Conservation (phyloP, 1,140 invertebrate species). For the Calosoma granatense region DNA sequence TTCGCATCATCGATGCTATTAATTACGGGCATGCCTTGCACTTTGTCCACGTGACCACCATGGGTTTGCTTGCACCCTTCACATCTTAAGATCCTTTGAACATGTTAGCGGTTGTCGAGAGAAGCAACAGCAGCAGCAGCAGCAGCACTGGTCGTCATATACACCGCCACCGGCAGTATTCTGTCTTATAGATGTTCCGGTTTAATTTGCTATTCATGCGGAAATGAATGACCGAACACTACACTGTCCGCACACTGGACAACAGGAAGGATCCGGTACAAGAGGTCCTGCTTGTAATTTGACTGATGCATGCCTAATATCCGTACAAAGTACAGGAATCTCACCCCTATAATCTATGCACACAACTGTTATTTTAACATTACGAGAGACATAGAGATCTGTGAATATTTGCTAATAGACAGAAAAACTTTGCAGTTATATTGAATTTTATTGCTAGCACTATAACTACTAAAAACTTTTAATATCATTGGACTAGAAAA, state of each 20-base stretch:
- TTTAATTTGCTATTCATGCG: constrained; percentile 6
- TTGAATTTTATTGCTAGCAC: too few species aligned
- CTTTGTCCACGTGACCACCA: background rate
- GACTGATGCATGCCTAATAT: background rate
- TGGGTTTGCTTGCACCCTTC: background rate
- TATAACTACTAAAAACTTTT: too few species aligned
- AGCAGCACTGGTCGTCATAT: too few species aligned
- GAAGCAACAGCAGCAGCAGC: too few species aligned
- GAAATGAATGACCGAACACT: background rate
- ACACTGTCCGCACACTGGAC: too few species aligned
- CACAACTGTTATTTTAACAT: too few species aligned
- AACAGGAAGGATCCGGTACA: background rate
- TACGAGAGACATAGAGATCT: too few species aligned
- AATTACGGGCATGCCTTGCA: background rate
- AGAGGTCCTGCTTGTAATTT: background rate
- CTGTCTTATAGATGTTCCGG: background rate
- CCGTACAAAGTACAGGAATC: too few species aligned
- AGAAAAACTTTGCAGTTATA: too few species aligned
- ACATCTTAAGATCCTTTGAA: background rate
- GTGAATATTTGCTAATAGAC: too few species aligned
- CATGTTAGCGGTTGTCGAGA: background rate
- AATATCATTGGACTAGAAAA: too few species aligned
- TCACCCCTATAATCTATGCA: too few species aligned
- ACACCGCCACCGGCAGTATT: background rate
- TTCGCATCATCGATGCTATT: background rate